Conservation (phyloP, 2,797 vertebrate genomes). For the Spinus pinus region DNA sequence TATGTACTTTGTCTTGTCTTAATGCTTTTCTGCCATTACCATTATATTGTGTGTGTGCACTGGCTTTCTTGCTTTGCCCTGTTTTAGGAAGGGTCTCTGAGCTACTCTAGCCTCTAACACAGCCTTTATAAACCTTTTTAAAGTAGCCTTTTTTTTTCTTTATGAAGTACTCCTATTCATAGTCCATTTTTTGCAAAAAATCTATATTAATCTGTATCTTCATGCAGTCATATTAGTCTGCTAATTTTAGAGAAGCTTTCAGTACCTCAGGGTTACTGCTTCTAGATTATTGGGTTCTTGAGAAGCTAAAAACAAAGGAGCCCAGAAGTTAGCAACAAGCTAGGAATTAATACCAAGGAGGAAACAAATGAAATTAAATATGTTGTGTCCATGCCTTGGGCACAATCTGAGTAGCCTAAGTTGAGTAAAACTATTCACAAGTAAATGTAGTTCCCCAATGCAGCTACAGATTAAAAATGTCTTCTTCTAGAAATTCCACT, state of each 20-base stretch:
- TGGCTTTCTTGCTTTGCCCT: neutral
- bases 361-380: neutral
- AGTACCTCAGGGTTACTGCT: neutral
- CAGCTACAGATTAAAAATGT: neutral
- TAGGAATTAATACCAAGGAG: neutral
- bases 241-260: neutral
- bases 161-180: neutral
- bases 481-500: neutral
- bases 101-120: neutral
- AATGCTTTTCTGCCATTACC: neutral
- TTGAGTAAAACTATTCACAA: neutral
- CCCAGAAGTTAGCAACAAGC: neutral
- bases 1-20: neutral
- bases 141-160: neutral
- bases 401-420: neutral
- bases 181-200: neutral
- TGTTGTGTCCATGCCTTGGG: neutral
- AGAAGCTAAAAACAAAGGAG: neutral
- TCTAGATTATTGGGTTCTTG: neutral
- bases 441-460: fast-evolving
- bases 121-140: neutral
- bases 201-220: neutral
- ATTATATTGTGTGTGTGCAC: neutral
- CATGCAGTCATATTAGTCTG: neutral
- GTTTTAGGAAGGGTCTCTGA: neutral